Conservation (phyloP, 2,113 vertebrate species). For the Hystrix cristata region DNA sequence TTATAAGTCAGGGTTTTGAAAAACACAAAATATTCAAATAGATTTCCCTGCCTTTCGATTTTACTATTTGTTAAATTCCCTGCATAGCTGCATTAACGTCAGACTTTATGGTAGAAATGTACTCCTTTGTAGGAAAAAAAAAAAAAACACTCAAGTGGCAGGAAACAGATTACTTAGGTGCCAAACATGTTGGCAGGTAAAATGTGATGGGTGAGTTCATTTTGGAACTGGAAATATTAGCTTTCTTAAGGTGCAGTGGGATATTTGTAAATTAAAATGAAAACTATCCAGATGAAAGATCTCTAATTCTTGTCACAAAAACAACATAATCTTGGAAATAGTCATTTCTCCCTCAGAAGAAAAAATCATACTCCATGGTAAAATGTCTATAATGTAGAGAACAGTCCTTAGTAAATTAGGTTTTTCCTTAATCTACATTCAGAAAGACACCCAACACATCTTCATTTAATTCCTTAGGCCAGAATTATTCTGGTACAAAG, state of each 20-base stretch:
- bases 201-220: neutral
- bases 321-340: neutral
- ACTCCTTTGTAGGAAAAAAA: neutral
- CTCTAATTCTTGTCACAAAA: conserved; percentile 27
- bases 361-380: neutral
- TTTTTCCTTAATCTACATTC: conserved; percentile 12
- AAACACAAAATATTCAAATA: conserved; percentile 23
- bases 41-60: neutral
- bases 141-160: neutral
- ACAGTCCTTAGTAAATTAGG: neutral
- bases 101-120: neutral
- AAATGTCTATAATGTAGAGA: neutral
- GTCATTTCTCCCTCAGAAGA: conserved; percentile 33
- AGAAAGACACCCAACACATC: neutral
- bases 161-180: neutral
- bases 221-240: neutral
- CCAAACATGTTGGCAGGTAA: neutral
- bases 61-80: conserved; percentile 40
- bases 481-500: neutral
- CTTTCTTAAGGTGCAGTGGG: neutral
- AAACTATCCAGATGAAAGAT: conserved; percentile 11
- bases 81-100: neutral
- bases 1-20: neutral
- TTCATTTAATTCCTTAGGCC: neutral
- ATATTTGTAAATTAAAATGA: conserved; percentile 53